Conservation (phyloP, 2,113 vertebrate genomes). For the Procavia capensis region DNA sequence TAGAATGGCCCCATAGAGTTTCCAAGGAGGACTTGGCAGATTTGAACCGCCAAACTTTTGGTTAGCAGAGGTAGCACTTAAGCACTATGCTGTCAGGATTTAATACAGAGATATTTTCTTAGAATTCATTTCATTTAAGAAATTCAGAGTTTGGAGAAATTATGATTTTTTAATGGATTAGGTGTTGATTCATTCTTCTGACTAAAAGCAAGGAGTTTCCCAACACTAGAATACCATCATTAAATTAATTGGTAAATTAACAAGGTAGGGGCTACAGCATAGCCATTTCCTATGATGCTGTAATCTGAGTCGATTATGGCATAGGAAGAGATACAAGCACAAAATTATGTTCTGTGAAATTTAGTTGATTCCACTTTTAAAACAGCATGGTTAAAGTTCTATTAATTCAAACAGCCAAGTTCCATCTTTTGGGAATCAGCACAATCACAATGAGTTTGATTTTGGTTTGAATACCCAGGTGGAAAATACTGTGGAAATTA, state of each 20-base stretch:
- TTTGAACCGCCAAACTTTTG: too few relatives aligned
- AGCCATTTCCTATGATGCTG: neutral
- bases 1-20: too few relatives aligned
- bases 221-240: neutral
- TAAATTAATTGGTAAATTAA: neutral
- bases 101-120: slow-evolving; percentile 4
- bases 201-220: neutral
- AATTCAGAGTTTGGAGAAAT: neutral
- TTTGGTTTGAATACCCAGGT: neutral
- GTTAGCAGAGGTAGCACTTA: too few relatives aligned
- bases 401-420: neutral
- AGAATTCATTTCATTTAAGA: neutral
- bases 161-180: neutral
- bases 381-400: neutral
- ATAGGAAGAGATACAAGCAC: neutral
- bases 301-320: neutral
- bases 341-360: neutral
- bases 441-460: too few relatives aligned
- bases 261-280: neutral
- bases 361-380: neutral
- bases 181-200: neutral
- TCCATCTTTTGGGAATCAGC: neutral
- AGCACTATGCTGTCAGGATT: too few relatives aligned
- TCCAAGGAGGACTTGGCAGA: too few relatives aligned
- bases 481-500: neutral